A percentile compares a stretch with the other conserved stretches of the same genome.
Conservation (phyloP, 1,140 invertebrate genomes). For the Drosophila tristis region DNA sequence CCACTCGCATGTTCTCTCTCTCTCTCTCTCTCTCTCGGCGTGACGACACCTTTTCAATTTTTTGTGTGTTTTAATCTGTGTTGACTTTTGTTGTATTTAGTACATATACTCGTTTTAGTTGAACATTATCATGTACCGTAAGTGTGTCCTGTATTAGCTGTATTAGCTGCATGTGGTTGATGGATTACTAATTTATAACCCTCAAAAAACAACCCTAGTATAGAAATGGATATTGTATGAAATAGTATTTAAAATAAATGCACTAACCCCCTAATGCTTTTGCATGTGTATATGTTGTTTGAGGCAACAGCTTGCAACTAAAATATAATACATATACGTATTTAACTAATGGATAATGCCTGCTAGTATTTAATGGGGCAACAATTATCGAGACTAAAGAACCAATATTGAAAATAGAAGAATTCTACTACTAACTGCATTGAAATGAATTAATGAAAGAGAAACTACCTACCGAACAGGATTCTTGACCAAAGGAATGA, state of each 20-base stretch:
- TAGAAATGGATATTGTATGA: too few relatives aligned
- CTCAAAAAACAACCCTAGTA: constrained; percentile 3
- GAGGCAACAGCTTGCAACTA: constrained; percentile 37
- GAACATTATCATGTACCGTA: constrained; percentile 48
- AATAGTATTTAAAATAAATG: constrained; percentile 20
- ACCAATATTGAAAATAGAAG: constrained; percentile 22
- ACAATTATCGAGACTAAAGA: constrained; percentile 12
- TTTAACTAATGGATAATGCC: constrained; percentile 32
- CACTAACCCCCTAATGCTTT: constrained; percentile 63
- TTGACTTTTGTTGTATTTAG: constrained; percentile 74
- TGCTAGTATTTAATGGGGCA: constrained; percentile 35
- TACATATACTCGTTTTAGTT: constrained; percentile 64
- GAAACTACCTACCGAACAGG: constrained; percentile 64
- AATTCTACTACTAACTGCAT: constrained; percentile 69
- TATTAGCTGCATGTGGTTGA: constrained; percentile 52
- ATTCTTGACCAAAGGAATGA: constrained; percentile 65
- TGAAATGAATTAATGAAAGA: constrained; percentile 56
- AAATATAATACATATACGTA: constrained; percentile 22
- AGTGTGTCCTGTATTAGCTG: constrained; percentile 40
- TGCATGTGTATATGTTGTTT: constrained; percentile 82
- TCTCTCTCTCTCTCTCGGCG: constrained; percentile 40
- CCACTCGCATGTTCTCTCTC: constrained; percentile 61
- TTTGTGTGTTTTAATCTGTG: constrained; percentile 51
- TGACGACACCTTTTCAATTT: constrained; percentile 20
- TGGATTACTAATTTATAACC: constrained; percentile 36